Evolutionary conservation across 1,140 invertebrate species (phyloP), one percentile per base, ranked within the genome.

Genomic region (Diorhabda carinulata): DNA sequence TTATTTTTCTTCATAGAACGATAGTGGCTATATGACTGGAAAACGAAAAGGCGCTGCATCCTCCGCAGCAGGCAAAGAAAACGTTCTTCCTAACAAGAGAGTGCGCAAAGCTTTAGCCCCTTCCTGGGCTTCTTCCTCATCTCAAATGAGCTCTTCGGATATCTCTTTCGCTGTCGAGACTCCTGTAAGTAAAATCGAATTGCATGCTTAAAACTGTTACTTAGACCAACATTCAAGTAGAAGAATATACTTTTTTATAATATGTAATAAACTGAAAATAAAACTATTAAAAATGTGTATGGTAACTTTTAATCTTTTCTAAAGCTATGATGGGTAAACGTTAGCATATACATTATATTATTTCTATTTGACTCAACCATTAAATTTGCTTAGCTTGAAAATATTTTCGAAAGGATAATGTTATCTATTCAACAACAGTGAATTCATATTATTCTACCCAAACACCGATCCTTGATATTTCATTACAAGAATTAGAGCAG

Each of bases 71-170:
- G 89, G 87, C 60, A 91, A 91, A 81, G 90, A 91, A 78, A 91
- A 91, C 73, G 84, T 87, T 57, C 85, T 87, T 44, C 87, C 86
- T 2, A 84, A 86, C 76, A 91, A 90, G 76, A 84, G 86, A 63
- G 91, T 89, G 2, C 83, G 92, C 4, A 94, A 94, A 82, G 90
- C 90, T 8, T 81, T 95, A 4, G 90, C 89, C 6, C 84, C 86
- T 52, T 86, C 87, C 44, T 94, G 92, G 92, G 85, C 86, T 2
- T 87, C 84, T 57, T 85, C 82, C 67, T 85, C 86, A 7, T 84
- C 87, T 10, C 84, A 84, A 56, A 84, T 82, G 66, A 78, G 82
- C 43, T 79, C 76, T 25, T 78, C 81, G 73, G 88, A 90, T 71
- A 85, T 88, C 67, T 86, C 87, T 68, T 86, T 89, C 70, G 86